Evolutionary conservation across 2,888 invertebrate species (phyloP).

Genomic region (Morpho achilles): DNA sequence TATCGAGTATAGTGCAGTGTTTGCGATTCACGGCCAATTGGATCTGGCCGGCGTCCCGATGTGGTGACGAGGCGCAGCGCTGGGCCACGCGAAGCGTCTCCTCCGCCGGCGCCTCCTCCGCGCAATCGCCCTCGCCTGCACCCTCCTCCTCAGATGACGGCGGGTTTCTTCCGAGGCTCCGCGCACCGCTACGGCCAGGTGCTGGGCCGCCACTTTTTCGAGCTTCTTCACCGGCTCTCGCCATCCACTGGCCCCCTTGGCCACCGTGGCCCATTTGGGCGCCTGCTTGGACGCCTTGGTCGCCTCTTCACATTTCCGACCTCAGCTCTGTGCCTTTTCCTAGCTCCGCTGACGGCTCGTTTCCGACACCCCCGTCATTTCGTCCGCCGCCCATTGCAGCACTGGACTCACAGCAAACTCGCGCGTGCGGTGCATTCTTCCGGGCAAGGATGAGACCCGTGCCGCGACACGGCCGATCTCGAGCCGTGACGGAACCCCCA

Average conservation of each 20-base stretch:
- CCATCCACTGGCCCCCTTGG: slow-evolving; percentile 74
- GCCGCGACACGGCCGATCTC: slow-evolving; percentile 78
- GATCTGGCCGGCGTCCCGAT: slow-evolving; percentile 88
- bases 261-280: slow-evolving; percentile 83
- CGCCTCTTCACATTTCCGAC: slow-evolving; percentile 89
- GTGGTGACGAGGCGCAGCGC: slow-evolving; percentile 62
- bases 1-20: slow-evolving; percentile 92
- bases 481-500: slow-evolving; percentile 82
- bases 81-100: slow-evolving; percentile 33
- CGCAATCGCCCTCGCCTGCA: slow-evolving; percentile 48
- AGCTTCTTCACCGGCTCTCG: slow-evolving; percentile 64
- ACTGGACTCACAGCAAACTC: slow-evolving; percentile 83
- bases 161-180: slow-evolving; percentile 84
- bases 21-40: slow-evolving; percentile 81
- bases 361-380: slow-evolving; percentile 86
- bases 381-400: slow-evolving; percentile 79
- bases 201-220: slow-evolving; percentile 77
- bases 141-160: slow-evolving; percentile 88
- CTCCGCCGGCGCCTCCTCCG: slow-evolving; percentile 31
- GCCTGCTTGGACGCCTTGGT: slow-evolving; percentile 83
- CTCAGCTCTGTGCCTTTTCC: slow-evolving; percentile 91
- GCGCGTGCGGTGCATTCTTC: slow-evolving; percentile 68
- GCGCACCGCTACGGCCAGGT: slow-evolving; percentile 79
- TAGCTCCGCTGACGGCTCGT: slow-evolving; percentile 88
- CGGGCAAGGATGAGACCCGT: slow-evolving; percentile 82